Percentiles rank a stretch among this genome's conserved stretches.
Conservation (phyloP, 2,113 vertebrate species). For the Tinamus guttatus region DNA sequence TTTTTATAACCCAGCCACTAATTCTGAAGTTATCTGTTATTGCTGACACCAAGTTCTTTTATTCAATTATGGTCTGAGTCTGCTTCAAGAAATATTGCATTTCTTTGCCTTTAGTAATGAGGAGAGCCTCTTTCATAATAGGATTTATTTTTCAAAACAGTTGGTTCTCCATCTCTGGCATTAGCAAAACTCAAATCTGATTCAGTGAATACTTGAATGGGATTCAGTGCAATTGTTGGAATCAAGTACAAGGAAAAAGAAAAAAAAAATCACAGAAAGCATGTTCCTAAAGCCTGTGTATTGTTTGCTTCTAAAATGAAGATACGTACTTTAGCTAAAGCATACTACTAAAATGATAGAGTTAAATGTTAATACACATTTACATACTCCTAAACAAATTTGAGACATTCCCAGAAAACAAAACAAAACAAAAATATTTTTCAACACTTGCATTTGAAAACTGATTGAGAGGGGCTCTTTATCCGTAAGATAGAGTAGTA, state of each 20-base stretch:
- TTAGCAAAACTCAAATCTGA: not conserved
- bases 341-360: not conserved
- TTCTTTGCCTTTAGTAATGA: not conserved
- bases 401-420: not conserved
- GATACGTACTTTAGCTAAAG: not conserved
- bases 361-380: not conserved
- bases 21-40: not conserved
- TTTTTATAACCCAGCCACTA: not conserved
- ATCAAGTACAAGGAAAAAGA: not conserved
- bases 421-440: not conserved
- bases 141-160: not conserved
- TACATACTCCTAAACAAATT: not conserved
- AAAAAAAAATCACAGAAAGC: not conserved
- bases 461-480: not conserved
- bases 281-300: not conserved
- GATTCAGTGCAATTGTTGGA: not conserved
- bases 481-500: not conserved
- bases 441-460: not conserved
- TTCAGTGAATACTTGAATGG: not conserved
- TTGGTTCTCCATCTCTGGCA: not conserved
- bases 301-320: not conserved
- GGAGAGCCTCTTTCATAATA: not conserved
- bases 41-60: not conserved
- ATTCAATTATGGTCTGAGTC: not conserved
- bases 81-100: not conserved